Conservation (phyloP, 2,797 vertebrate genomes). For the Mormyrops attenuatus region DNA sequence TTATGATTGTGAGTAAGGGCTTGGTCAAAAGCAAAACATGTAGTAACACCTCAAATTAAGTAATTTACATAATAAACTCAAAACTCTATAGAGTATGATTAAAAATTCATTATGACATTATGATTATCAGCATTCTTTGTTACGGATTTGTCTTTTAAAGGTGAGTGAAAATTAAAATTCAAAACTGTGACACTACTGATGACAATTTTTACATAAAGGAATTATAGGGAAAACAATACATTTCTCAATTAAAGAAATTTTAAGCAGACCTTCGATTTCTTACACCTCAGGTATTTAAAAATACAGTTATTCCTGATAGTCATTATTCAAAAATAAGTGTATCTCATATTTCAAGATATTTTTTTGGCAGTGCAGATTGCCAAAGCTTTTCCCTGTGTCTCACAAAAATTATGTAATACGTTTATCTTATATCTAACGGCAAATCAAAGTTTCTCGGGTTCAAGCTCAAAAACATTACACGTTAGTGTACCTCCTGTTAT, state of each 20-base stretch:
- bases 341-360: not conserved
- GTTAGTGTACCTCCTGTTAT: not conserved
- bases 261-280: not conserved
- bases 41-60: not conserved
- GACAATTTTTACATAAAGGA: not conserved
- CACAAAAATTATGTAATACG: slow-evolving; percentile 66
- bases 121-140: not conserved
- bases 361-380: slow-evolving; percentile 23
- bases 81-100: not conserved
- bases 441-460: slow-evolving; percentile 63
- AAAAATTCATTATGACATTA: not conserved
- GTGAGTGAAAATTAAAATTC: not conserved
- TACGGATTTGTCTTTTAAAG: not conserved
- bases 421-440: slow-evolving; percentile 61
- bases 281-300: not conserved
- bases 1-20: not conserved
- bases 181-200: not conserved
- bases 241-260: not conserved
- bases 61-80: not conserved
- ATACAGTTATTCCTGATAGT: not conserved
- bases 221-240: not conserved
- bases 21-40: not conserved
- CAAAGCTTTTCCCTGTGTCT: slow-evolving; percentile 57
- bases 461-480: slow-evolving; percentile 48
- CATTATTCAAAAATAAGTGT: not conserved